phyloP scores from a whole-genome alignment of 2,888 invertebrate species.

The Theretra japonica region DNA sequence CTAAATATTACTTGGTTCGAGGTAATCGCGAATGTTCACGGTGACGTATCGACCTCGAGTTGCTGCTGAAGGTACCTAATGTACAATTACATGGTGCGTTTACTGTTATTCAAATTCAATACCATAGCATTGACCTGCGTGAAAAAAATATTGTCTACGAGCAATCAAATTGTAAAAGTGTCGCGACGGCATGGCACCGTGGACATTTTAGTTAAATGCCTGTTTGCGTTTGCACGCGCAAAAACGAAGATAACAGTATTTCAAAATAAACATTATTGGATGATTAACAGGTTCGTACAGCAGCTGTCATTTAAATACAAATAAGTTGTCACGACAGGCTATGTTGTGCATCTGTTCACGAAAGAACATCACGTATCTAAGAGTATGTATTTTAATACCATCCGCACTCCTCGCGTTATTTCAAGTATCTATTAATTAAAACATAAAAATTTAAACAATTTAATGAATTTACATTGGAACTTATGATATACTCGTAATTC shows the following conservation, averaged over 20 bases:
- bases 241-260: background rate
- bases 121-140: slow-evolving; percentile 14
- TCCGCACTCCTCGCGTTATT: too few relatives aligned
- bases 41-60: background rate
- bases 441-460: too few relatives aligned
- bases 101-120: slow-evolving; percentile 19
- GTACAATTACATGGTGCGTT: slow-evolving; percentile 15
- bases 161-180: slow-evolving; percentile 8
- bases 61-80: background rate
- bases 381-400: too few relatives aligned
- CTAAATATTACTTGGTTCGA: slow-evolving; percentile 8
- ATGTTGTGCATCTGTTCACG: too few relatives aligned
- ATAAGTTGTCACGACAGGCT: background rate
- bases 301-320: background rate
- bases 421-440: too few relatives aligned
- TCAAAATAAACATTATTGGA: background rate
- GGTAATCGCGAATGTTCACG: slow-evolving; percentile 15
- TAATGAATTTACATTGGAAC: too few relatives aligned
- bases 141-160: background rate
- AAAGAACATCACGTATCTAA: too few relatives aligned
- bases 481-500: too few relatives aligned
- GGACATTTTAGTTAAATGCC: slow-evolving; percentile 8
- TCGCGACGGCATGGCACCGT: background rate
- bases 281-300: background rate
- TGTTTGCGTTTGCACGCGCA: background rate